Evolutionary conservation across 2,797 vertebrate genomes (phyloP).

Genomic region (Coreius guichenoti): DNA sequence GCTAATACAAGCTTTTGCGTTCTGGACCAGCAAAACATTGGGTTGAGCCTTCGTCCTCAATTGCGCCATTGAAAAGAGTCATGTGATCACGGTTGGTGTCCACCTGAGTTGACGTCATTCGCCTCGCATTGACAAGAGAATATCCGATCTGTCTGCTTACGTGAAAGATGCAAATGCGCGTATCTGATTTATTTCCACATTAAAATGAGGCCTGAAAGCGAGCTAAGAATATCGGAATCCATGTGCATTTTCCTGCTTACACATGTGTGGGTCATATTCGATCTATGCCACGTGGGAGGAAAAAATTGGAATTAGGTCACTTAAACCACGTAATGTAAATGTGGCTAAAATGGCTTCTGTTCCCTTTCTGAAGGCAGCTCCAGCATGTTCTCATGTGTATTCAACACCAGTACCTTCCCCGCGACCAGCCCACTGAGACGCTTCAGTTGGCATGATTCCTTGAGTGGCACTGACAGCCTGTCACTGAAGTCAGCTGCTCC

Average conservation of each 20-base stretch:
- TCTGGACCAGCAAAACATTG: neutral
- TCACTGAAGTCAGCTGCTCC: conserved; percentile 68
- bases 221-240: neutral
- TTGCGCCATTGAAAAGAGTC: neutral
- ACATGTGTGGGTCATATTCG: too few species aligned
- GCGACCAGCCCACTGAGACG: conserved; percentile 64
- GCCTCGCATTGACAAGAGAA: neutral
- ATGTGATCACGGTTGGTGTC: too few species aligned
- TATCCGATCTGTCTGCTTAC: neutral
- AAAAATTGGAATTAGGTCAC: neutral
- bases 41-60: neutral
- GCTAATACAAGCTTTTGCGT: neutral
- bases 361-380: neutral
- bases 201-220: neutral
- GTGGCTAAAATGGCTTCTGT: neutral
- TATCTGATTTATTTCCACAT: neutral
- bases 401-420: conserved; percentile 65
- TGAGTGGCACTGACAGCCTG: conserved; percentile 72
- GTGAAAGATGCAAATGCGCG: neutral
- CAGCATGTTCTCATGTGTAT: conserved; percentile 59
- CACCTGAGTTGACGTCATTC: neutral
- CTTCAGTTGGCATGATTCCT: conserved; percentile 67
- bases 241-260: too few species aligned
- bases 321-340: neutral
- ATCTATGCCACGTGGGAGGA: neutral